Conservation (phyloP, 53 echinoderm and acorn worm species). For the Crossaster papposus region DNA sequence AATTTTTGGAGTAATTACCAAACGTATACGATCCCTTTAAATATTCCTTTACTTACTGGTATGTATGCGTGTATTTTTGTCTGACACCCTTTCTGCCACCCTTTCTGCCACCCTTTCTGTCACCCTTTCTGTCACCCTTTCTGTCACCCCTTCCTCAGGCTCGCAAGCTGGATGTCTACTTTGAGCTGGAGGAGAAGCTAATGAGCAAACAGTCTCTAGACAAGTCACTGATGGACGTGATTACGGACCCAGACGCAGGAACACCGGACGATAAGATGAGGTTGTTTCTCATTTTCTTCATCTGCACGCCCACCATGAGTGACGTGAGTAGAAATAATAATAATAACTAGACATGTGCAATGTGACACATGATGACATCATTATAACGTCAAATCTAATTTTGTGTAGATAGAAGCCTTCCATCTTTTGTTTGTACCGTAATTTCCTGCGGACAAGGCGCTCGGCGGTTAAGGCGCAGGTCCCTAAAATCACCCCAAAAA, state of each 20-base stretch:
- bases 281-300: slow-evolving; percentile 93
- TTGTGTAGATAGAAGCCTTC: no score
- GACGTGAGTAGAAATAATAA: slow-evolving; percentile 90
- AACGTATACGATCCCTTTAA: no score
- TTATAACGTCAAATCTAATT: no score
- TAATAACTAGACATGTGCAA: no score
- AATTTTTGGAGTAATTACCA: no score
- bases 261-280: slow-evolving; percentile 94
- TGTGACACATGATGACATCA: no score
- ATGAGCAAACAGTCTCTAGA: slow-evolving; percentile 97
- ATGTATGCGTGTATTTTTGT: not conserved
- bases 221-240: slow-evolving; percentile 90
- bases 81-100: not conserved
- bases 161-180: slow-evolving; percentile 94
- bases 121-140: not conserved
- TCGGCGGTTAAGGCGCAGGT: no score
- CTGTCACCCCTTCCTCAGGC: slow-evolving; percentile 57
- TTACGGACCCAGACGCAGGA: slow-evolving; percentile 94
- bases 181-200: slow-evolving; percentile 97
- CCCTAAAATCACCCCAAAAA: no score
- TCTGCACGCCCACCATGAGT: slow-evolving; percentile 80
- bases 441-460: no score
- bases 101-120: not conserved
- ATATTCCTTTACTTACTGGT: no score
- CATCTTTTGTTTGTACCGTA: no score